A percentile compares a stretch with the other conserved stretches of the same genome.
Evolutionary conservation across 1,140 invertebrate species (phyloP).

Genomic region (Teleogryllus occipitalis): DNA sequence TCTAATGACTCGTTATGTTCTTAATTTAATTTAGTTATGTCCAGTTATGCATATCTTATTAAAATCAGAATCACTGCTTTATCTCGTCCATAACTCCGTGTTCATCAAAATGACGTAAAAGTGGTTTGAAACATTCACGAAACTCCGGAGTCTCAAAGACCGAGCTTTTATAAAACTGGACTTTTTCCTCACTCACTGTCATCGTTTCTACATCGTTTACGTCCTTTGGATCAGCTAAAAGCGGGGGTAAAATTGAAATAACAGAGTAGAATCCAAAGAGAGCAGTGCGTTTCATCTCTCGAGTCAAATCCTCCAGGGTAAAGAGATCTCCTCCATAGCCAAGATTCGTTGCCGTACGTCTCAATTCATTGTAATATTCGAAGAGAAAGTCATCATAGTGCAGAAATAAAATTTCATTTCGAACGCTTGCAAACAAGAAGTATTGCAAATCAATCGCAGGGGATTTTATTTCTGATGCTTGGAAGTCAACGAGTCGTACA

Average conservation of each 20-base stretch:
- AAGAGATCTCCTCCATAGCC: background rate
- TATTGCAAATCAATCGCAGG: too few relatives aligned
- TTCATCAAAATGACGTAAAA: constrained; percentile 9
- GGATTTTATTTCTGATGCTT: too few relatives aligned
- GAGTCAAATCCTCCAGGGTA: background rate
- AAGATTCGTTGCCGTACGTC: background rate
- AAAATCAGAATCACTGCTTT: too few relatives aligned
- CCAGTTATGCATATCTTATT: too few relatives aligned
- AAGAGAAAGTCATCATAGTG: too few relatives aligned
- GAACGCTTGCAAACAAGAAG: too few relatives aligned
- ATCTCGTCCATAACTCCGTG: background rate
- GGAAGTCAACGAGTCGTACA: too few relatives aligned
- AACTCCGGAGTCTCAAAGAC: background rate
- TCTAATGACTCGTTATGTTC: too few relatives aligned
- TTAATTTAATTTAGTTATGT: too few relatives aligned
- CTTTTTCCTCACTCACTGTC: background rate
- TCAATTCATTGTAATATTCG: constrained; percentile 15
- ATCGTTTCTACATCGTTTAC: constrained; percentile 1
- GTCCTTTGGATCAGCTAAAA: constrained; percentile 10
- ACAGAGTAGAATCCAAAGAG: constrained; percentile 19
- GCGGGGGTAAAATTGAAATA: background rate
- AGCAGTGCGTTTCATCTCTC: constrained; percentile 15
- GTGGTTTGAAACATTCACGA: background rate
- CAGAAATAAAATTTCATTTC: too few relatives aligned
- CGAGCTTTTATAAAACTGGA: too few relatives aligned